Conservation (phyloP, 2,113 vertebrate genomes). For the Otocyon megalotis region DNA sequence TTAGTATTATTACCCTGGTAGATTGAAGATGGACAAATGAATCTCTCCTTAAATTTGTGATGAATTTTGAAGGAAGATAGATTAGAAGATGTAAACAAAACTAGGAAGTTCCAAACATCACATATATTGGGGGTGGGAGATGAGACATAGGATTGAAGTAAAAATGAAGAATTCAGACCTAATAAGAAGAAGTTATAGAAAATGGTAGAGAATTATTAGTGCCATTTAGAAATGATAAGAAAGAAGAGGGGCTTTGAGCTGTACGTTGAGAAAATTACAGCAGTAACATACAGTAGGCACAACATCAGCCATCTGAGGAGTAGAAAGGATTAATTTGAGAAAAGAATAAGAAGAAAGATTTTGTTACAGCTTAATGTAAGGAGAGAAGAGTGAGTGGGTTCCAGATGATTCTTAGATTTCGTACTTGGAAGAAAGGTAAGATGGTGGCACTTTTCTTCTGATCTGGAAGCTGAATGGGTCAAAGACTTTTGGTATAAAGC, state of each 20-base stretch:
- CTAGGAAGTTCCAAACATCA: not conserved
- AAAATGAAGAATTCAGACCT: not conserved
- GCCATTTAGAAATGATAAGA: constrained; percentile 48
- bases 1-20: not conserved
- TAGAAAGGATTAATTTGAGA: constrained; percentile 63
- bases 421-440: constrained; percentile 43
- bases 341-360: constrained; percentile 43
- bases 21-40: not conserved
- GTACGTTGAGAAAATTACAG: constrained; percentile 30
- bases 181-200: not conserved
- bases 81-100: not conserved
- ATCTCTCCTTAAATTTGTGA: not conserved
- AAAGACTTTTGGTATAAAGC: constrained; percentile 1
- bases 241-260: constrained; percentile 6
- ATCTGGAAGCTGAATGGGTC: not conserved
- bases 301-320: not conserved
- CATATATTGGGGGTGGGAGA: not conserved
- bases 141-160: not conserved
- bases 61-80: constrained; percentile 39
- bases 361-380: constrained; percentile 67
- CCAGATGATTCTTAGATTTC: constrained; percentile 64
- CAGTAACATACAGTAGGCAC: not conserved
- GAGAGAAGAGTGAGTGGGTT: constrained; percentile 50
- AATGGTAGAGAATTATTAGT: not conserved
- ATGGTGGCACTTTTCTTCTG: constrained; percentile 21